These are phyloP conservation scores for Ennomos erosarius DNA, from an alignment of 2,888 invertebrate genomes.

Conservation along the genomic window DNA sequence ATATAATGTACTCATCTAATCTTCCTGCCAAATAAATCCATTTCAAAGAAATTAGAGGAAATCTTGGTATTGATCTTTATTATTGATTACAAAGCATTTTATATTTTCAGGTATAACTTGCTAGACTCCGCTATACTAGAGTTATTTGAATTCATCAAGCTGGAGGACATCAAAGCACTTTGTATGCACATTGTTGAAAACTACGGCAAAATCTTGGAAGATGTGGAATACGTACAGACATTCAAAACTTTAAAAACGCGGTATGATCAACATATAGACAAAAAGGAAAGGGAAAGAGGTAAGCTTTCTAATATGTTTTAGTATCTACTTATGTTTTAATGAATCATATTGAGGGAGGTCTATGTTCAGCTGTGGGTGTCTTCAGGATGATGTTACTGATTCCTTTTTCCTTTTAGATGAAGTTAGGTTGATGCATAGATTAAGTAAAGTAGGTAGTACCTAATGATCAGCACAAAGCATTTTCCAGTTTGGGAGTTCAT, in stretches of 20 bases:
- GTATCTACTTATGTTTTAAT: neutral
- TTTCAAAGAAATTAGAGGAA: no score
- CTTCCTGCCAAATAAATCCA: no score
- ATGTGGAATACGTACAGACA: constrained; percentile 98
- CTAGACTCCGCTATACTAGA: constrained; percentile 99
- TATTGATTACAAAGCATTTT: constrained; percentile 2
- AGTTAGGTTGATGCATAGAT: no score
- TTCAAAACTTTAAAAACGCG: constrained; percentile 96
- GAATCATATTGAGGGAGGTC: no score
- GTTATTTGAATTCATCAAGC: constrained; percentile 99
- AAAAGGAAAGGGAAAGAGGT: constrained; percentile 94
- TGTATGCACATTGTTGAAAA: constrained; percentile 98
- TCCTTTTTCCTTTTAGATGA: no score
- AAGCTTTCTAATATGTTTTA: constrained; percentile 40
- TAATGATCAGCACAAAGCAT: no score
- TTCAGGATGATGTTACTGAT: neutral
- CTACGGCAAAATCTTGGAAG: constrained; percentile 97
- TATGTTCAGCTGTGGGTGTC: no score
- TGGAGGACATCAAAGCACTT: constrained; percentile 95
- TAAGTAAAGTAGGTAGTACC: no score
- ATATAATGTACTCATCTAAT: no score
- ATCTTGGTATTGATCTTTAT: no score
- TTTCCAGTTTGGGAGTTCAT: no score
- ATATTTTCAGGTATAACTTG: constrained; percentile 92
- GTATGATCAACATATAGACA: constrained; percentile 96